Percentiles rank a stretch among this genome's conserved stretches.
Evolutionary conservation across 2,888 invertebrate genomes (phyloP).

Genomic region (Dorcus parallelipipedus): DNA sequence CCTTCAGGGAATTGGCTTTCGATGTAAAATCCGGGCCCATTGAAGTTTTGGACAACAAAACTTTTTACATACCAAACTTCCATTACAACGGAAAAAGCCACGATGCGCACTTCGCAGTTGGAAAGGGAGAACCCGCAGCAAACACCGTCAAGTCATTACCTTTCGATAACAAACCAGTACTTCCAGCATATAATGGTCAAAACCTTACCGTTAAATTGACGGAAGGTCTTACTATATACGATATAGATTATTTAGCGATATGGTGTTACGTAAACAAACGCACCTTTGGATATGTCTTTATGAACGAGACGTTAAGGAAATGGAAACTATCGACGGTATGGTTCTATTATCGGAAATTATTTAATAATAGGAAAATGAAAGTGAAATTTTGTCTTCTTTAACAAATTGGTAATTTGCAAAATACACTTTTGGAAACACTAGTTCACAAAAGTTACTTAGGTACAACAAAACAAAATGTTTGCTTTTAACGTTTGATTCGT

Average conservation of each 20-base stretch:
- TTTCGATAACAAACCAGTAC: neutral
- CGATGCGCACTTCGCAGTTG: slow-evolving; percentile 26
- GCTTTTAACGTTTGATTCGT: too few species aligned
- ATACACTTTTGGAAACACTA: too few species aligned
- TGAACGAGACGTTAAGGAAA: slow-evolving; percentile 1
- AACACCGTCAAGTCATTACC: slow-evolving; percentile 1
- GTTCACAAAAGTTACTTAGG: too few species aligned
- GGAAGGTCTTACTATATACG: neutral
- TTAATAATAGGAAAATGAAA: too few species aligned
- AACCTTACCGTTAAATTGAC: slow-evolving; percentile 6
- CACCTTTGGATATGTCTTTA: neutral
- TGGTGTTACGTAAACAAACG: neutral
- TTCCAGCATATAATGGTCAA: neutral
- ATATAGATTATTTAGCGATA: slow-evolving; percentile 6
- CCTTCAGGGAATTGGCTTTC: slow-evolving; percentile 21
- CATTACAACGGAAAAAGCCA: slow-evolving; percentile 21
- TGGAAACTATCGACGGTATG: too few species aligned
- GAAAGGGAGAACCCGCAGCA: neutral
- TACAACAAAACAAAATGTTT: too few species aligned
- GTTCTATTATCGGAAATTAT: too few species aligned
- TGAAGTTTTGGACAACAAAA: slow-evolving; percentile 3
- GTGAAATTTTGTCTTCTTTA: too few species aligned
- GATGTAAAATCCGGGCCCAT: slow-evolving; percentile 8
- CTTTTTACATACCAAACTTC: slow-evolving; percentile 10
- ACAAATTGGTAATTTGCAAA: too few species aligned